These are phyloP conservation scores for Heterohyrax brucei DNA, from an alignment of 2,797 vertebrate species.

Conservation along the genomic window DNA sequence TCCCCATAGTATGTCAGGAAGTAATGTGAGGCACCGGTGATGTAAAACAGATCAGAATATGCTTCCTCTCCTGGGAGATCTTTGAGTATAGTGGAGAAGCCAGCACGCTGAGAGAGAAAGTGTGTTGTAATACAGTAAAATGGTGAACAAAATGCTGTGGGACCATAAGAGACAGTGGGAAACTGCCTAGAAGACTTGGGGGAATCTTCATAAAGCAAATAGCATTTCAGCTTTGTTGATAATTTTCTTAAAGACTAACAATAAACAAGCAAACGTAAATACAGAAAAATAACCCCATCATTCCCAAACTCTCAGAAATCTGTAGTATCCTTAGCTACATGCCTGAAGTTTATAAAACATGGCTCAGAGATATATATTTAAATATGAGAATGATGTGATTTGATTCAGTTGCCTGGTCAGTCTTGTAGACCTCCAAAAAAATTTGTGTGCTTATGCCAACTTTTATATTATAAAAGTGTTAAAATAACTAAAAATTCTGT, in stretches of 20 bases:
- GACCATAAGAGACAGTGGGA: slow-evolving; percentile 32
- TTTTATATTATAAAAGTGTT: slow-evolving; percentile 17
- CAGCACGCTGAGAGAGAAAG: slow-evolving; percentile 10
- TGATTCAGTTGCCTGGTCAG: background rate
- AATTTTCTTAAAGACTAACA: slow-evolving; percentile 8
- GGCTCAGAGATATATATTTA: background rate
- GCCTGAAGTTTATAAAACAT: background rate
- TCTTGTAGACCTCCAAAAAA: background rate
- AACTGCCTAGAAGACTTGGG: background rate
- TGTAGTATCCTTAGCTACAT: background rate
- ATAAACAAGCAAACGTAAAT: background rate
- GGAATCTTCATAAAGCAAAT: background rate
- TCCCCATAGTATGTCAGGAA: background rate
- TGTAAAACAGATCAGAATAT: background rate
- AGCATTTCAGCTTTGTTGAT: slow-evolving; percentile 48
- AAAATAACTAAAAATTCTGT: slow-evolving; percentile 3
- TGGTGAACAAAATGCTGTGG: slow-evolving; percentile 19
- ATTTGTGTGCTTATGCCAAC: background rate
- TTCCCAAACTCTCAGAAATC: slow-evolving; percentile 60
- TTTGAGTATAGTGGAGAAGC: slow-evolving; percentile 17
- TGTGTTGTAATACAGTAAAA: background rate
- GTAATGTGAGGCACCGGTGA: background rate
- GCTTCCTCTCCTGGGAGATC: slow-evolving; percentile 17
- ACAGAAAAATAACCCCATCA: slow-evolving; percentile 42
- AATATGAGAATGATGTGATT: background rate